Base-by-base conservation (phyloP, 2,797 vertebrate species). In the Amphiprion clarkii region DNA sequence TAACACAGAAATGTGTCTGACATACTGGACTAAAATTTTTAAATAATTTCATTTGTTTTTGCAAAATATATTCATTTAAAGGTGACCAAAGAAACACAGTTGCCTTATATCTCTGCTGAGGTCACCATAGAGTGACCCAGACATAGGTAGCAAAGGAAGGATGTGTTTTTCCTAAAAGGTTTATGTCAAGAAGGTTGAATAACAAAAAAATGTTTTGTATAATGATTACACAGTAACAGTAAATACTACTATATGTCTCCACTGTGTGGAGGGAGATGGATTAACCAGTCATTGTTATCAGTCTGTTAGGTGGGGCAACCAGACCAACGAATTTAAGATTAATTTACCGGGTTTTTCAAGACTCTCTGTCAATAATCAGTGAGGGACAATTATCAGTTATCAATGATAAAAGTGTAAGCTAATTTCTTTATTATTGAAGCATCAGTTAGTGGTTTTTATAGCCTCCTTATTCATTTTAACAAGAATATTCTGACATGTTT, bases 11-110 rank as follows among this genome's bases (percentile, higher is more conserved):
- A 71, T 39, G 3, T 70, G 51, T n/a, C 1, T 29, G 19, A 80
- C 40, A 46, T 0, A 53, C 8, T 74, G 9, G 12, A 6, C 17
- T 1, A 14, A 74, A 71, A 53, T 60, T 0, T 5, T 23, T 0
- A 13, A 54, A 79, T 58, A 2, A 40, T 80, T 84, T 59, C 2
- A 17, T 9, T 27, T 1, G 3, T 55, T 33, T 76, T 72, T 49
- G 5, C 13, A 1, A 10, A 56, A 63, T 88, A 74, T 76, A 67
- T 68, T 5, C 1, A 76, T 11, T 54, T 61, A 27, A 76, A 83
- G 31, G 70, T 33, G 9, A 21, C 6, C 72, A 71, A 88, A 92
- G 83, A 92, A 93, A 84, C 92, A 92, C 89, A 92, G 52, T 1
- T 71, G 25, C 2, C 27, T 44, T 23, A 11, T 19, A 42, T 25